Evolutionary conservation across 2,888 invertebrate species (phyloP), one percentile per base, ranked within the genome.

Genomic region (Chymomyza fuscimana): DNA sequence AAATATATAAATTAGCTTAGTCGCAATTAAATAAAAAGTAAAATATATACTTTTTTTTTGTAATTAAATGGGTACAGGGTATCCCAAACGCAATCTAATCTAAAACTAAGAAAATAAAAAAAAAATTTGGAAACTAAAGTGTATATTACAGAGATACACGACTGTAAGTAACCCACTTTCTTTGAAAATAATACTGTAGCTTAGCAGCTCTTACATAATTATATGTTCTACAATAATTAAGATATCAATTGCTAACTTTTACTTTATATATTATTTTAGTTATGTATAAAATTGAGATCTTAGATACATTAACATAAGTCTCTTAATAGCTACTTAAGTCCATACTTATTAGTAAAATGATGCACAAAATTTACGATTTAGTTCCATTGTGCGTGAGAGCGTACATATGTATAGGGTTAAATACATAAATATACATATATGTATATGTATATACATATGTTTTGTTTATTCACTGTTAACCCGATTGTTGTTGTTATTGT

Each of bases 391-490:
- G 12, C 40, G 12, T 46, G 40, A 6, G 40, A 5, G 40, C 6
- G 40, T 46, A 1, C 4, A 4, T 46, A 12, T 12, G 12, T 46
- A 12, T 12, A 12, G 12, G 12, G 32, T 1, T 9, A 32, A 32
- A 32, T 32, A 32, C 3, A 5, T 32, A 5, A 29, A 12, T 58
- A 22, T 22, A n/a, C 2, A 29, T 12, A 52, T 64, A 32, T 70
- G 56, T 29, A 62, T 62, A 36, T 69, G 36, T 52, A 66, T 60
- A 25, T 67, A 60, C 9, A 32, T 65, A 46, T 19, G 68, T 36
- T 72, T 69, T 71, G 74, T 84, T 84, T 87, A 82, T 85, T 88
- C 80, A 76, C 82, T 78, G 82, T 82, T 82, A 73, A 85, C 71
- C 54, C 62, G 68, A 67, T 58, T 65, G 25, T 36, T 64, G 36